phyloP scores from a whole-genome alignment of 2,888 invertebrate genomes.

The Zeuzera pyrina region DNA sequence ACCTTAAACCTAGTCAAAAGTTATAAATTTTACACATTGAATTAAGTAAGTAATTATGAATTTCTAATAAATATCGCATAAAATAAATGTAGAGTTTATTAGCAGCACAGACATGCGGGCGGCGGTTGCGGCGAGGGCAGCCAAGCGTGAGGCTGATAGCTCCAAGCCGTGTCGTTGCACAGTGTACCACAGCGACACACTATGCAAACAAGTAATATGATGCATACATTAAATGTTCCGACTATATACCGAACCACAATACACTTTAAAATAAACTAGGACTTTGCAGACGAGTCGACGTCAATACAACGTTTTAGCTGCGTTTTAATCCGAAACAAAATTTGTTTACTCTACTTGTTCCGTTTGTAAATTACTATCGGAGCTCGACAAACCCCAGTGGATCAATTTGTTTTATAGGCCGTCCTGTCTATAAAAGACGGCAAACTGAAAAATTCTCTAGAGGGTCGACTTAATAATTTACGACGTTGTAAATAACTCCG shows the following conservation, averaged over 20 bases:
- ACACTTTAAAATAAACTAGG: background rate
- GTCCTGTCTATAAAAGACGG: conserved; percentile 46
- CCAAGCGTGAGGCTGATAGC: conserved; percentile 43
- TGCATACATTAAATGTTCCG: conserved; percentile 11
- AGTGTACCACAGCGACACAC: conserved; percentile 6
- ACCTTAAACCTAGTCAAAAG: too few species aligned
- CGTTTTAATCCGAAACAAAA: conserved; percentile 6
- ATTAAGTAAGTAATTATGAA: too few species aligned
- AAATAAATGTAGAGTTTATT: conserved; percentile 6
- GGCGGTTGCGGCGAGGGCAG: conserved; percentile 21
- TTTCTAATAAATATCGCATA: too few species aligned
- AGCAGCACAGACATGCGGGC: conserved; percentile 9
- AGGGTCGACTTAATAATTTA: conserved; percentile 39
- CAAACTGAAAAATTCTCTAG: conserved; percentile 39
- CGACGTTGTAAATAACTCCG: conserved; percentile 29
- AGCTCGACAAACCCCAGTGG: conserved; percentile 36
- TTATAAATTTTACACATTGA: too few species aligned
- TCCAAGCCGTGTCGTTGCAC: conserved; percentile 21
- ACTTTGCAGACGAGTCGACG: background rate
- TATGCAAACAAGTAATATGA: conserved; percentile 9
- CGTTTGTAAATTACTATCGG: conserved; percentile 39
- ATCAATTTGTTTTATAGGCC: conserved; percentile 47
- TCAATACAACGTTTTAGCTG: background rate
- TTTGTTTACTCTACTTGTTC: conserved; percentile 20
- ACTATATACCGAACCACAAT: conserved; percentile 4